These are phyloP conservation scores for Rousettus madagascariensis DNA, from an alignment of 2,797 vertebrate species.

Conservation along the genomic window DNA sequence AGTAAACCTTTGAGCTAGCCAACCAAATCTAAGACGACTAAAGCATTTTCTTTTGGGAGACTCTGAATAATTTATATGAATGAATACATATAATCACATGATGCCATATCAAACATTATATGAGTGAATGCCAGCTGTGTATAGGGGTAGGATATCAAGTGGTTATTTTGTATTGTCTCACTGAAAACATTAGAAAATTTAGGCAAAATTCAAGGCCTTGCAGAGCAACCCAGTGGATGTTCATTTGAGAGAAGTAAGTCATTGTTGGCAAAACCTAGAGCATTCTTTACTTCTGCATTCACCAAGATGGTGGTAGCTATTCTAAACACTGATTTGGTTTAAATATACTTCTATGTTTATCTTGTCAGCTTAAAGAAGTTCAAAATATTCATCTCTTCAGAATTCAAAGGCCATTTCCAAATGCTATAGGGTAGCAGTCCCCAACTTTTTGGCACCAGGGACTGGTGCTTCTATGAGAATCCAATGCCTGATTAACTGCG, in stretches of 20 bases:
- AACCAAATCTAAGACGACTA: conserved; percentile 60
- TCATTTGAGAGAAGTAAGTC: conserved; percentile 67
- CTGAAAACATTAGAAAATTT: conserved; percentile 78
- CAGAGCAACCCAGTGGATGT: conserved; percentile 62
- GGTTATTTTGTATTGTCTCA: conserved; percentile 72
- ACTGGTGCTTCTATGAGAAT: too few species aligned
- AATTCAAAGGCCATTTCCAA: conserved; percentile 62
- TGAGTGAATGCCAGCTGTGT: conserved; percentile 74
- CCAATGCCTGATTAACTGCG: too few species aligned
- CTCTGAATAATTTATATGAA: conserved; percentile 81
- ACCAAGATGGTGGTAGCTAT: not conserved
- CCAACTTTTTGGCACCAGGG: too few species aligned
- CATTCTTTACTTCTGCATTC: conserved; percentile 64
- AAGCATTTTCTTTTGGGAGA: conserved; percentile 74
- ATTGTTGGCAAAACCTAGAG: conserved; percentile 60
- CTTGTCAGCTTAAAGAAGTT: conserved; percentile 36
- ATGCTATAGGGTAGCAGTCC: not conserved
- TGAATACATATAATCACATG: conserved; percentile 76
- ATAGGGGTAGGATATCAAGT: conserved; percentile 71
- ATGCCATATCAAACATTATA: conserved; percentile 73
- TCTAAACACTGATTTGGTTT: not conserved
- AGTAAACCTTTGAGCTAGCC: conserved; percentile 50
- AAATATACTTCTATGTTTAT: conserved; percentile 32
- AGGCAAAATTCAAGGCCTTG: conserved; percentile 74
- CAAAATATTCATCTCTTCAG: conserved; percentile 65